Percentiles rank a stretch among this genome's conserved stretches.
phyloP scores from a whole-genome alignment of 2,113 vertebrate species.

The Vireo altiloquus region DNA sequence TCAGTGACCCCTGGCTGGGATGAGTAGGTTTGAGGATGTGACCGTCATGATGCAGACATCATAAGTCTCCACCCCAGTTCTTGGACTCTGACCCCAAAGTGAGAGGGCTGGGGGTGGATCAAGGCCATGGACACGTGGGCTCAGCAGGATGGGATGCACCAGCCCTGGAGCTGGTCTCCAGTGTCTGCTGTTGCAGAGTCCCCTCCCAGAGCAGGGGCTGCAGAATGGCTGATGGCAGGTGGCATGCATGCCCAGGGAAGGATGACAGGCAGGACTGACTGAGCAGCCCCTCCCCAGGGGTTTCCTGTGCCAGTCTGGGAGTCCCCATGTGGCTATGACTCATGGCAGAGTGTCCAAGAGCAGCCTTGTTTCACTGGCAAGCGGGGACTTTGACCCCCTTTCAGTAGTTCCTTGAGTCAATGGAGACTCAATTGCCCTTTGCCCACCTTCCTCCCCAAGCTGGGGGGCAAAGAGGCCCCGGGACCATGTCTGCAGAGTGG shows the following conservation, averaged over 20 bases:
- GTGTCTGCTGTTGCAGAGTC: background rate
- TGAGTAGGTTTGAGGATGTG: background rate
- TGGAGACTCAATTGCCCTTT: background rate
- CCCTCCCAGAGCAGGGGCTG: background rate
- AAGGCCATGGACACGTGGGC: fast-evolving
- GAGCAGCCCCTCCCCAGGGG: background rate
- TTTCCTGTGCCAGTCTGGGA: background rate
- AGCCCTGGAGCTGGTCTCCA: background rate
- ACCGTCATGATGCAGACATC: background rate
- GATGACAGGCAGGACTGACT: background rate
- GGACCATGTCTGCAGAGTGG: background rate
- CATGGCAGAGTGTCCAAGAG: background rate
- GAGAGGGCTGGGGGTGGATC: background rate
- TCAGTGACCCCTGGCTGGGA: background rate
- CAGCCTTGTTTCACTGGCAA: background rate
- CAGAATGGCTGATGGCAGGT: background rate
- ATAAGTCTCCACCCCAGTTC: fast-evolving
- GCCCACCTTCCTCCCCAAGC: background rate
- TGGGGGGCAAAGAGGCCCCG: background rate
- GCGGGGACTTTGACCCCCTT: background rate
- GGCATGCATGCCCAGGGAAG: background rate
- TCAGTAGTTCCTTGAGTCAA: background rate
- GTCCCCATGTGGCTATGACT: background rate
- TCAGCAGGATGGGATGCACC: background rate
- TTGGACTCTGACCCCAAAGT: background rate